Percentiles rank a stretch among this genome's conserved stretches.
These are phyloP conservation scores for Galemys pyrenaicus DNA, from an alignment of 2,113 vertebrate genomes.

Conservation along the genomic window DNA sequence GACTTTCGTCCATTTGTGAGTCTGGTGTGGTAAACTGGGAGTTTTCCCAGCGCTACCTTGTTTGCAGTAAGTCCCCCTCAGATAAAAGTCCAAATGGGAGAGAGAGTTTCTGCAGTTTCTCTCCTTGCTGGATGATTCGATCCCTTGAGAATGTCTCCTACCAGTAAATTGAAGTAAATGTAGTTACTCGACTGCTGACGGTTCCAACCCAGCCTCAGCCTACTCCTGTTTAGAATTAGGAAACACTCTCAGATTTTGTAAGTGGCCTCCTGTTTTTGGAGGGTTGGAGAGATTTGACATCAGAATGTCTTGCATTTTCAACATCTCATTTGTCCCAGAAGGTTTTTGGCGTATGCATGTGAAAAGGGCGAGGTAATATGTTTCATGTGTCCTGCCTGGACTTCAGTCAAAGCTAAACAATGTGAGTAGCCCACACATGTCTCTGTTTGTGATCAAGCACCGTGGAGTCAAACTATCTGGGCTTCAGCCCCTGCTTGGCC, in stretches of 20 bases:
- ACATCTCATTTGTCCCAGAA: conserved; percentile 38
- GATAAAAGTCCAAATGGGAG: not conserved
- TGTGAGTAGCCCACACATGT: not conserved
- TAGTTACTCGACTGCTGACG: not conserved
- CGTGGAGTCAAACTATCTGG: not conserved
- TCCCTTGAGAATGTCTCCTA: not conserved
- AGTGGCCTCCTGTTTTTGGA: not conserved
- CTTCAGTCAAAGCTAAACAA: not conserved
- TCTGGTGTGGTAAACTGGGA: not conserved
- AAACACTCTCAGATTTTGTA: conserved; percentile 16
- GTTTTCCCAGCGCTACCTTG: not conserved
- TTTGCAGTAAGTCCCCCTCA: not conserved
- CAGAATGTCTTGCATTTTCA: conserved; percentile 9
- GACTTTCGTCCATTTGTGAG: not conserved
- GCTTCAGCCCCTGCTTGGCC: not conserved
- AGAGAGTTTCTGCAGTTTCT: conserved; percentile 11
- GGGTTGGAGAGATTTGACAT: not conserved
- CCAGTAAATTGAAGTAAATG: not conserved
- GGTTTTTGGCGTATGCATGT: not conserved
- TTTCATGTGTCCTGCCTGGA: not conserved
- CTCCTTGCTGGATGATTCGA: not conserved
- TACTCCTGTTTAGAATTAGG: conserved; percentile 6
- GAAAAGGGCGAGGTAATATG: not conserved
- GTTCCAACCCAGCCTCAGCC: not conserved
- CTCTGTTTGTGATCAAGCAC: not conserved